Percentiles rank a stretch among this genome's conserved stretches.
phyloP scores from a whole-genome alignment of 2,888 invertebrate genomes.

The Cancer borealis region DNA sequence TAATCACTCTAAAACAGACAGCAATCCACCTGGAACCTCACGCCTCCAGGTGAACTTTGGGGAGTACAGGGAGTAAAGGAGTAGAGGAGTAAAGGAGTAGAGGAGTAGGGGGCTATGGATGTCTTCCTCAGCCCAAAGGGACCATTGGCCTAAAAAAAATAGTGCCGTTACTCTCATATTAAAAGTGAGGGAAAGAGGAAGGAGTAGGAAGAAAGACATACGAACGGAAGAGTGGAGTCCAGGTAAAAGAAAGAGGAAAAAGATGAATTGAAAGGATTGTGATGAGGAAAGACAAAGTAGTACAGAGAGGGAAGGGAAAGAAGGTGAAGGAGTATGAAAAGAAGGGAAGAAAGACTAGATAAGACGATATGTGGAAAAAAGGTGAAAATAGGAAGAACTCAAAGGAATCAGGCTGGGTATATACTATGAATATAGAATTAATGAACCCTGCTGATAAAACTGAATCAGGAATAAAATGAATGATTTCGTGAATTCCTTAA shows the following conservation, averaged over 20 bases:
- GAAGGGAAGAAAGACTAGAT: too few relatives aligned
- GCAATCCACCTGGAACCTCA: too few relatives aligned
- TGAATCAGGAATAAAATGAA: too few relatives aligned
- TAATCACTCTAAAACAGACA: too few relatives aligned
- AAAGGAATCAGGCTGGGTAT: not conserved
- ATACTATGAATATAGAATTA: too few relatives aligned
- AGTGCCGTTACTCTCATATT: not conserved
- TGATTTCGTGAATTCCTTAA: too few relatives aligned
- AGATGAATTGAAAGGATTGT: not conserved
- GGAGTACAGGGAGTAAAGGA: too few relatives aligned
- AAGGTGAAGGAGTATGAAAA: not conserved
- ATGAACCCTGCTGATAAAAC: too few relatives aligned
- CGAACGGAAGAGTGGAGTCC: too few relatives aligned
- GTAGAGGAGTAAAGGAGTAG: too few relatives aligned
- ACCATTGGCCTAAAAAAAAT: not conserved
- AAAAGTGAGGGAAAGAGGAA: not conserved
- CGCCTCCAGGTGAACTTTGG: too few relatives aligned
- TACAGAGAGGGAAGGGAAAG: not conserved
- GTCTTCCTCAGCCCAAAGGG: not conserved
- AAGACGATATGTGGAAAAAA: too few relatives aligned
- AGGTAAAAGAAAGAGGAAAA: not conserved
- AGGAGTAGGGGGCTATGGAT: not conserved
- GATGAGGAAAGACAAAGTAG: not conserved
- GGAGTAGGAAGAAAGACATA: not conserved
- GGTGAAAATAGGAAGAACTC: not conserved